Base-by-base conservation (phyloP, 2,888 invertebrate species). In the Physocephala rufipes region DNA sequence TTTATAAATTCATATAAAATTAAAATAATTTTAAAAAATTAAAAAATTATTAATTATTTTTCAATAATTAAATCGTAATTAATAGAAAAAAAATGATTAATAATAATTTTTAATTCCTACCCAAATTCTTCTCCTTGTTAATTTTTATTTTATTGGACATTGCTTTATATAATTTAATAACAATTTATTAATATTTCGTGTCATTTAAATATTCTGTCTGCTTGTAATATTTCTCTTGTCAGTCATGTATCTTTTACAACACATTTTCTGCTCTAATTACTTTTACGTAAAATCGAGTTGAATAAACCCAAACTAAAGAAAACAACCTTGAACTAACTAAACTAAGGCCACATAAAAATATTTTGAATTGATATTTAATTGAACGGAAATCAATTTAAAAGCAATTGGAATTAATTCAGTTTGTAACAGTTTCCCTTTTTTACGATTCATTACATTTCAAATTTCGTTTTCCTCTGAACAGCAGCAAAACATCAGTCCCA, bases 191-290 rank as follows among this genome's bases (percentile, higher is more conserved):
- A n/a, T n/a, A n/a, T n/a, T n/a, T n/a, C n/a, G n/a, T n/a, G n/a
- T n/a, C n/a, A n/a, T n/a, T n/a, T n/a, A n/a, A n/a, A n/a, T n/a
- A n/a, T n/a, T n/a, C 36, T 61, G 13, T 28, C 53, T 53, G 2
- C 19, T 62, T 62, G 49, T 36, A n/a, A n/a, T 62, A 24, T 19
- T 16, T 15, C 7, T 16, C 58, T 51, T 49, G 68, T 51, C 51
- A 51, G 62, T 62, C 68, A 68, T n/a, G 51, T 30, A 45, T 62
- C 51, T 30, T 58, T 2, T 13, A 21, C 61, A 75, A 77, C 77
- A 77, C 74, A 76, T 78, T 78, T 78, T 78, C 77, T 76, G 78
- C 76, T 78, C 76, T 78, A 78, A 77, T 78, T 78, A 76, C 76
- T 78, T 74, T 74, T 70, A 45, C 68, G 75, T 71, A 73, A 78